These are phyloP conservation scores for Myiagra hebetior DNA, from an alignment of 2,113 vertebrate species.

Conservation along the genomic window DNA sequence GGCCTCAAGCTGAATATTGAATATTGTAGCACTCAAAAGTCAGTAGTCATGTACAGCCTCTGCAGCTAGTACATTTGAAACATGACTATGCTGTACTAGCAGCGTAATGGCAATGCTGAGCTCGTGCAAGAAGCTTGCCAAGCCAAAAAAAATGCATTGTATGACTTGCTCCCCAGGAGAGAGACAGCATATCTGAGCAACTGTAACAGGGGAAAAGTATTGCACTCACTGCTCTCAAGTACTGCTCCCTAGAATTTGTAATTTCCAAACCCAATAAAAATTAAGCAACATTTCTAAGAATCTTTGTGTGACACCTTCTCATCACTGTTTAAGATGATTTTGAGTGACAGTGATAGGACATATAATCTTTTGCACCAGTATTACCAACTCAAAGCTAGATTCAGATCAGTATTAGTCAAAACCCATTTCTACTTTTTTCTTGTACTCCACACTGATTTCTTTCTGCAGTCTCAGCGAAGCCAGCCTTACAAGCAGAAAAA, in stretches of 20 bases:
- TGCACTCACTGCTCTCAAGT: neutral
- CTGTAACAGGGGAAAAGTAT: neutral
- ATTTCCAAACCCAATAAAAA: neutral
- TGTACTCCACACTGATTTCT: neutral
- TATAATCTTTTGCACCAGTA: neutral
- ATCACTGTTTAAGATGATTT: neutral
- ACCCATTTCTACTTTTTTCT: neutral
- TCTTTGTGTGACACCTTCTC: neutral
- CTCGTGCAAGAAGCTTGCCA: neutral
- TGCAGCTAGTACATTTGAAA: neutral
- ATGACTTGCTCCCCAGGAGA: neutral
- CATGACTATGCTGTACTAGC: neutral
- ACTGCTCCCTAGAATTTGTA: neutral
- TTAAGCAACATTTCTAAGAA: neutral
- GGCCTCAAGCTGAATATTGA: neutral
- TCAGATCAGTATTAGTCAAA: neutral
- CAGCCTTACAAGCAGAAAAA: neutral
- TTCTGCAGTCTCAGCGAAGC: neutral
- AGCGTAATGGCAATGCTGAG: neutral
- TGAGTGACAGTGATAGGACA: neutral
- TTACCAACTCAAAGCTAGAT: neutral
- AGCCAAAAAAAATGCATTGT: neutral
- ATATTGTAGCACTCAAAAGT: neutral
- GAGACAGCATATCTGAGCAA: neutral
- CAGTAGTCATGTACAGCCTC: neutral